Base-by-base conservation (phyloP, 2,888 invertebrate genomes). In the Agonopterix arenella region DNA sequence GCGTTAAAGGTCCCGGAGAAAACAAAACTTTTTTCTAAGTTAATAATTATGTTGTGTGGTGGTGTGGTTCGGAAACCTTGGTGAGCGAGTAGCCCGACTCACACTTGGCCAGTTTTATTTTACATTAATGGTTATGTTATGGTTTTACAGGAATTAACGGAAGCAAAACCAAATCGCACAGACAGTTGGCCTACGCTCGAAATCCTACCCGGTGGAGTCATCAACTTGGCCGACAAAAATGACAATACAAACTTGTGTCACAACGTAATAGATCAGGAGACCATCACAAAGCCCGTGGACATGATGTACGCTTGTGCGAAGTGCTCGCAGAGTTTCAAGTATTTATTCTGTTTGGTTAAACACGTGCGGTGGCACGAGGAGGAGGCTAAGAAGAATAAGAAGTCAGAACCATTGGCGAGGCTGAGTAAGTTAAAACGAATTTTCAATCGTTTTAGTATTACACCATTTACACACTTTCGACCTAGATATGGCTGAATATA, bases 301-400 rank as follows among this genome's bases (percentile, higher is more conserved):
- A 78, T 80, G 73, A 76, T 80, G 74, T 88, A 85, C 45, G 85
- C 79, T 0, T 88, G 86, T 53, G 86, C 84, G 0, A 85, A 84
- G 54, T 88, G 86, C 49, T 73, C 84, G 0, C 70, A 82, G 47
- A 76, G 76, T 28, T 88, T 84, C 50, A 77, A 81, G 47, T 72
- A 71, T 50, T 54, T 88, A 13, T 79, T 74, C 54, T 72, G 74
- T 55, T 60, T 88, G 13, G 82, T 83, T 1, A 79, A 83, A 61
- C 86, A 88, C 62, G 85, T 88, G 0, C 76, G 75, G 48, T 74
- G 73, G 73, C 86, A 88, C 40, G 79, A 84, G 13, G 74, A 74
- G 16, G 75, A 82, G 44, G 60, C 66, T 48, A 76, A 73, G 45
- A 57, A 60, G 16, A 48, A 8, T 3, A 46, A 60, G 11, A 40